These are phyloP conservation scores for Mobula birostris DNA, from an alignment of 2,113 vertebrate species.

Conservation along the genomic window DNA sequence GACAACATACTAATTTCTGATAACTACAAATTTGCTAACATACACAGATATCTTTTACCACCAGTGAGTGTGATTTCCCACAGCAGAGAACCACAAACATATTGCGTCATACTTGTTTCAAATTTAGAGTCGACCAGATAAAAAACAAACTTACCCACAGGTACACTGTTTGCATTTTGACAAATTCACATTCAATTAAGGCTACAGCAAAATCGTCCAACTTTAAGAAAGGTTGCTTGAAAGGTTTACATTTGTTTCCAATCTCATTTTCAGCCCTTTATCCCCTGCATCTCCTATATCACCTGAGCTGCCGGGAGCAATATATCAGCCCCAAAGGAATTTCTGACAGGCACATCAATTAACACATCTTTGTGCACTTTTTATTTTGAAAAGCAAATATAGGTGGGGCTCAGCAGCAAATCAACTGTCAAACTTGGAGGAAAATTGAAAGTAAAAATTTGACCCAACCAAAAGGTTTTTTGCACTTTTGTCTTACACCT, in stretches of 20 bases:
- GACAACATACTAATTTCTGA: not conserved
- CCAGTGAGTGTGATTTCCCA: not conserved
- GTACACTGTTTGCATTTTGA: constrained; percentile 26
- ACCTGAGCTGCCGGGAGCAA: constrained; percentile 12
- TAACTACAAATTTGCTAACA: not conserved
- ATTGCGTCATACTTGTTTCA: not conserved
- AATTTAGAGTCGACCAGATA: not conserved
- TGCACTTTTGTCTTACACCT: not conserved
- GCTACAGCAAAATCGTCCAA: constrained; percentile 4
- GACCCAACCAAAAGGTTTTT: not conserved
- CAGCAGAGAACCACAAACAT: not conserved
- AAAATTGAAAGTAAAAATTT: not conserved
- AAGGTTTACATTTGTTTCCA: not conserved
- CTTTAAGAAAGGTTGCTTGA: not conserved
- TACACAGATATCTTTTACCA: not conserved
- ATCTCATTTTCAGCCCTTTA: not conserved
- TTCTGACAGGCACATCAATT: constrained; percentile 8
- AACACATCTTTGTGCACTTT: not conserved
- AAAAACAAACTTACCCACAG: constrained; percentile 36
- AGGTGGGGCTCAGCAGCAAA: not conserved
- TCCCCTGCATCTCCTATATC: not conserved
- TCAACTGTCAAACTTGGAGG: not conserved
- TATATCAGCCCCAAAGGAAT: constrained; percentile 22
- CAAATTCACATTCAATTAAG: not conserved
- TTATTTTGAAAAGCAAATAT: constrained; percentile 8